A percentile compares a stretch with the other conserved stretches of the same genome.
phyloP scores from a whole-genome alignment of 2,888 invertebrate genomes.

The Dynastes tityus region DNA sequence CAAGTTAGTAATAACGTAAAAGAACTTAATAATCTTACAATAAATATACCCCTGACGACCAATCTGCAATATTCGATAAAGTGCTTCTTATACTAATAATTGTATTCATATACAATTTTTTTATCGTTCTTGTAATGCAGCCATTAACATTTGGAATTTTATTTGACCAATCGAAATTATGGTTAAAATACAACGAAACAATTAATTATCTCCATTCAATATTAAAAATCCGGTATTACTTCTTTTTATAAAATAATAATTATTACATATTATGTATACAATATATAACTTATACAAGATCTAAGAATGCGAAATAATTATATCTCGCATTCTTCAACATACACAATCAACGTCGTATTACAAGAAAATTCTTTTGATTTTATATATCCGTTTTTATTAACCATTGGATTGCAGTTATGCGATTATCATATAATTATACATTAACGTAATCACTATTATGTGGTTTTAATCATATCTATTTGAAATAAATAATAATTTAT shows the following conservation, averaged over 20 bases:
- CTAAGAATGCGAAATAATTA: background rate
- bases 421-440: slow-evolving; percentile 27
- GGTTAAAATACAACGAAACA: no score
- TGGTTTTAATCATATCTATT: background rate
- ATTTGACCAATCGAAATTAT: no score
- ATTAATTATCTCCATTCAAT: no score
- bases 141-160: no score
- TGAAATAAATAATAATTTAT: slow-evolving; percentile 22
- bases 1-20: no score
- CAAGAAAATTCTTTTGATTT: background rate
- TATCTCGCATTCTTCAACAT: background rate
- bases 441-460: background rate
- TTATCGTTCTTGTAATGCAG: no score
- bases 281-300: background rate
- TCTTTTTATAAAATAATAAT: background rate
- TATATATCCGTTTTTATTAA: slow-evolving; percentile 6
- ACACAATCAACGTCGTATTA: background rate
- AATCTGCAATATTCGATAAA: no score
- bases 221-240: no score
- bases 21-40: no score
- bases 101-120: no score
- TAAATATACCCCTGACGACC: no score
- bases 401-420: background rate
- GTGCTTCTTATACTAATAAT: no score
- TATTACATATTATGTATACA: background rate